Percentiles rank a stretch among this genome's conserved stretches.
phyloP scores from a whole-genome alignment of 1,140 invertebrate species.

The Belonocnema kinseyi region DNA sequence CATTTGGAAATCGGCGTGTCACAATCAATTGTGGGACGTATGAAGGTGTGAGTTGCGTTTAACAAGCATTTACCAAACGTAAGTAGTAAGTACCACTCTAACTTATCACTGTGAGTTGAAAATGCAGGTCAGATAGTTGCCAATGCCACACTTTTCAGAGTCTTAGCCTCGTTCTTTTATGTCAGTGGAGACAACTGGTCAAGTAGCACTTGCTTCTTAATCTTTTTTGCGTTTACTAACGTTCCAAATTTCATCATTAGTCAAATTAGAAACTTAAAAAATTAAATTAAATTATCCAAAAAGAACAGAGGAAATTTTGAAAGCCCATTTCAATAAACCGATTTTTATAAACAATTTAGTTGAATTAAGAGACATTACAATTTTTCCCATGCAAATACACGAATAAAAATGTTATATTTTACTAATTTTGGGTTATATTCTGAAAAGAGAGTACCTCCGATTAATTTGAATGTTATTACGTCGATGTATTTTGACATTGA shows the following conservation, averaged over 20 bases:
- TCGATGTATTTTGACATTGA: too few relatives aligned
- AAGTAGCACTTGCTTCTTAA: neutral
- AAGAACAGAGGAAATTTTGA: too few relatives aligned
- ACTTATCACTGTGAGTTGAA: conserved; percentile 43
- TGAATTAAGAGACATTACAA: too few relatives aligned
- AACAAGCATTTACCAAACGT: neutral
- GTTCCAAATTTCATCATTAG: conserved; percentile 35
- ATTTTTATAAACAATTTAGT: neutral
- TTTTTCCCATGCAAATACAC: too few relatives aligned
- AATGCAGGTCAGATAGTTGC: conserved; percentile 44
- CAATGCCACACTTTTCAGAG: conserved; percentile 33
- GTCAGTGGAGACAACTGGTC: conserved; percentile 25
- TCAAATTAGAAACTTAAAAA: conserved; percentile 10
- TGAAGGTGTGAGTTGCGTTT: neutral
- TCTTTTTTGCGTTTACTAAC: conserved; percentile 1
- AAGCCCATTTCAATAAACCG: neutral
- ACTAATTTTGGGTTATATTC: too few relatives aligned
- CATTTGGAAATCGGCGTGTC: conserved; percentile 47
- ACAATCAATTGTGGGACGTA: conserved; percentile 29
- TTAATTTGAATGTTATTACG: too few relatives aligned
- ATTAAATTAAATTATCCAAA: too few relatives aligned
- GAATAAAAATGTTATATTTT: too few relatives aligned
- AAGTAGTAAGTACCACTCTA: conserved; percentile 33
- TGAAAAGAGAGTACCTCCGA: too few relatives aligned
- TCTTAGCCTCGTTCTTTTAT: neutral